These are phyloP conservation scores for Nowickia ferox DNA, from an alignment of 2,888 invertebrate species.

Conservation along the genomic window DNA sequence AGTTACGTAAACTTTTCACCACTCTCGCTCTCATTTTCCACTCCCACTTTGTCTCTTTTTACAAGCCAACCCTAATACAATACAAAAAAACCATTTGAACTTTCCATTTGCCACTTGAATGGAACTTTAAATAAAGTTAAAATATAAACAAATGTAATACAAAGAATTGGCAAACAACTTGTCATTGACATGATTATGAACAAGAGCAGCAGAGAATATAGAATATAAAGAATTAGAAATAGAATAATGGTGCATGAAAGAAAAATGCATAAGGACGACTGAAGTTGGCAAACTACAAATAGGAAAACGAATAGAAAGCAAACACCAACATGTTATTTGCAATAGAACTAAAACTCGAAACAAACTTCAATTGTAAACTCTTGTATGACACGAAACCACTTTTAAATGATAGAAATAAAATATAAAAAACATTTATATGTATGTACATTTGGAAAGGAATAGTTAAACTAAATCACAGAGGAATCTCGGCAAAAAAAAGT, in stretches of 20 bases:
- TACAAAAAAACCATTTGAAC: constrained; percentile 49
- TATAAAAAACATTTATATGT: background rate
- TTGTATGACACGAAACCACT: constrained; percentile 66
- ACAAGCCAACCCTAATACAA: background rate
- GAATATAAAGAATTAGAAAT: background rate
- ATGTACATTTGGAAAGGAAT: background rate
- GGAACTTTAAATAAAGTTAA: constrained; percentile 73
- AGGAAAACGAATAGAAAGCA: constrained; percentile 9
- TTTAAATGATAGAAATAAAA: constrained; percentile 46
- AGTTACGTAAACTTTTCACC: constrained; percentile 21
- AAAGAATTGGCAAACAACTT: constrained; percentile 79
- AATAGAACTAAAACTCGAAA: constrained; percentile 40
- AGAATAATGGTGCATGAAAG: background rate
- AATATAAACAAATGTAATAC: constrained; percentile 73
- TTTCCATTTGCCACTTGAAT: constrained; percentile 73
- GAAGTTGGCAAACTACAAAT: constrained; percentile 20
- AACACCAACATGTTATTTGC: constrained; percentile 6
- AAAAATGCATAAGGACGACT: constrained; percentile 26
- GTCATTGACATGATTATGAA: constrained; percentile 71
- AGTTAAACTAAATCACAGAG: constrained; percentile 25
- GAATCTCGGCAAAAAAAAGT: constrained; percentile 41
- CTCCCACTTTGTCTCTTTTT: background rate
- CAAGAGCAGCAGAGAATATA: background rate
- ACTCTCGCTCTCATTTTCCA: background rate
- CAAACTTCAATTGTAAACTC: constrained; percentile 61